phyloP scores from a whole-genome alignment of 2,888 invertebrate genomes.

The Aphodius granarius region DNA sequence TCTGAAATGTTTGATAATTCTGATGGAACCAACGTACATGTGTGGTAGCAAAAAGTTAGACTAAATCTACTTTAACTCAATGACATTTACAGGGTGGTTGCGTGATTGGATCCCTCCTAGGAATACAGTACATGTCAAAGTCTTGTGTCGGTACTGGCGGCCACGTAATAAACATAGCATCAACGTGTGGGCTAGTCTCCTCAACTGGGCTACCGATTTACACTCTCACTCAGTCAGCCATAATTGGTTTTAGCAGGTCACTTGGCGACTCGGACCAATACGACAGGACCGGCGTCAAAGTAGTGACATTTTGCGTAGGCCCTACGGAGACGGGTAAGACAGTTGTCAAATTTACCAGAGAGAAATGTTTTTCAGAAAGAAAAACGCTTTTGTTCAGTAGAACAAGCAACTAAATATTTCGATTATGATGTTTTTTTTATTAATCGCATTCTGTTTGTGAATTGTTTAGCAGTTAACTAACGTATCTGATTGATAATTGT shows the following conservation, averaged over 20 bases:
- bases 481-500: background rate
- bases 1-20: no score
- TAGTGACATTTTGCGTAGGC: conserved; percentile 55
- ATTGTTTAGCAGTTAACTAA: no score
- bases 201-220: conserved; percentile 60
- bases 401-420: no score
- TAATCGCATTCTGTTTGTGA: no score
- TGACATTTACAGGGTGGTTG: conserved; percentile 41
- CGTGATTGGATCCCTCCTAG: conserved; percentile 54
- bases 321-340: conserved; percentile 55
- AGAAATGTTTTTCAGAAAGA: no score
- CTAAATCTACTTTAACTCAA: background rate
- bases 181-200: conserved; percentile 60
- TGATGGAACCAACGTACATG: no score
- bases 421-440: no score
- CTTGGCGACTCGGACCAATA: conserved; percentile 48
- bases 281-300: conserved; percentile 56
- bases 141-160: conserved; percentile 62
- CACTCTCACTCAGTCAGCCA: conserved; percentile 54
- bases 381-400: no score
- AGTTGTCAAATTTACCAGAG: no score
- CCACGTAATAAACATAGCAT: conserved; percentile 64
- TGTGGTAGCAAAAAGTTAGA: no score
- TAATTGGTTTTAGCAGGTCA: conserved; percentile 42
- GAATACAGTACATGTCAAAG: conserved; percentile 60